Conservation (phyloP, 2,797 vertebrate species). For the Siniperca obscura region DNA sequence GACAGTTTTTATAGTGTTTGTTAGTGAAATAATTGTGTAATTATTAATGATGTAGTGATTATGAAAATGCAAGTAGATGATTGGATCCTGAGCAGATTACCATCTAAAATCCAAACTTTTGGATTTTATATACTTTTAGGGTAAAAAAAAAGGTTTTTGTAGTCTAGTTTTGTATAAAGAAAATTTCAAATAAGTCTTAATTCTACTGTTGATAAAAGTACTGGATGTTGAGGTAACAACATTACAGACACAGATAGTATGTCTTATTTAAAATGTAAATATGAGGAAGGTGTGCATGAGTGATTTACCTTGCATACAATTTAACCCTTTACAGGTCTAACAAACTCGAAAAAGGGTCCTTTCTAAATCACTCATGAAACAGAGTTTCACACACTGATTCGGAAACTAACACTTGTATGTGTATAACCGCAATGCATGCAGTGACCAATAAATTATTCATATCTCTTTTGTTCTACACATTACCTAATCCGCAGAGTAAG, state of each 20-base stretch:
- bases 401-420: constrained; percentile 79
- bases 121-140: neutral
- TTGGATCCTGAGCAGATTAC: neutral
- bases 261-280: neutral
- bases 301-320: neutral
- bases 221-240: neutral
- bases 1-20: neutral
- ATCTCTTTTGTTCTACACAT: constrained; percentile 84
- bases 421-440: constrained; percentile 73
- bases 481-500: constrained; percentile 79
- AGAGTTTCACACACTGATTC: constrained; percentile 63
- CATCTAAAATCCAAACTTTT: neutral
- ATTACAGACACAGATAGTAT: neutral
- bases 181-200: neutral
- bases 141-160: neutral
- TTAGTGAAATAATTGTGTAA: constrained; percentile 8
- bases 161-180: neutral
- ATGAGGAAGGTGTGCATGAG: constrained; percentile 5
- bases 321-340: constrained; percentile 13
- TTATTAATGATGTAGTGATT: constrained; percentile 10
- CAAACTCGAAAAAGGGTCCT: constrained; percentile 8
- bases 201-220: neutral
- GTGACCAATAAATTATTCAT: constrained; percentile 84
- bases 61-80: neutral
- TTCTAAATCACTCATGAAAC: constrained; percentile 37